Base-by-base conservation (phyloP, 2,113 vertebrate genomes). In the Cricetomys ansorgei region DNA sequence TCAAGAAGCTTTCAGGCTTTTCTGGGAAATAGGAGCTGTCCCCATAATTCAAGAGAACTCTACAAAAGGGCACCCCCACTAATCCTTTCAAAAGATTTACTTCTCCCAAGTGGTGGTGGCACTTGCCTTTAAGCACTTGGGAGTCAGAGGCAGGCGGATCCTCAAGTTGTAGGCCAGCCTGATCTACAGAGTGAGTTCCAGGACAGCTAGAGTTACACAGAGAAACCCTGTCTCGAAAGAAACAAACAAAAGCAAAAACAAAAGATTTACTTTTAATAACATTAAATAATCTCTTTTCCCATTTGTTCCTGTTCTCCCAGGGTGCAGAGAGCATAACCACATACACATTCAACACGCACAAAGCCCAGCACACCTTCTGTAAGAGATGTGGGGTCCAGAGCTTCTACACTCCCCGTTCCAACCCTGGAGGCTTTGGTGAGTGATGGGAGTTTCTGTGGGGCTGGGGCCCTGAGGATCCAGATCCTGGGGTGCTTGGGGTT, bases 371-470 rank as follows among this genome's bases (percentile, higher is more conserved):
- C 96, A 99, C 98, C 0, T 99, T 99, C 98, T 99, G 99, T 98
- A 99, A 99, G 98, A 99, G 97, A n/a, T 99, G 99, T 31, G 99
- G 99, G 0, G 99, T 99, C 76, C 99, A 99, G 98, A 99, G 99
- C 98, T 99, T 99, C 98, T 99, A 99, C 96, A 99, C 98, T 0
- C 99, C 99, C 29, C 99, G 99, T 91, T 99, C 99, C 53, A 99
- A 99, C 97, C 99, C 99, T 0, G 99, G 99, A 37, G 99, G 99
- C 95, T 99, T 99, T 7, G 99, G 99, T 99, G 98, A 98, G 99
- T 98, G 85, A 65, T 50, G 84, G 76, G 27, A 34, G 3, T 3
- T 64, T 21, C 45, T 15, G 2, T 6, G 13, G 45, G 34, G 50
- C 25, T 37, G 12, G 70, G 31, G 2, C 11, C 3, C 64, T 16